Conservation (phyloP, 2,797 vertebrate species). For the Malacoctenus gilli region DNA sequence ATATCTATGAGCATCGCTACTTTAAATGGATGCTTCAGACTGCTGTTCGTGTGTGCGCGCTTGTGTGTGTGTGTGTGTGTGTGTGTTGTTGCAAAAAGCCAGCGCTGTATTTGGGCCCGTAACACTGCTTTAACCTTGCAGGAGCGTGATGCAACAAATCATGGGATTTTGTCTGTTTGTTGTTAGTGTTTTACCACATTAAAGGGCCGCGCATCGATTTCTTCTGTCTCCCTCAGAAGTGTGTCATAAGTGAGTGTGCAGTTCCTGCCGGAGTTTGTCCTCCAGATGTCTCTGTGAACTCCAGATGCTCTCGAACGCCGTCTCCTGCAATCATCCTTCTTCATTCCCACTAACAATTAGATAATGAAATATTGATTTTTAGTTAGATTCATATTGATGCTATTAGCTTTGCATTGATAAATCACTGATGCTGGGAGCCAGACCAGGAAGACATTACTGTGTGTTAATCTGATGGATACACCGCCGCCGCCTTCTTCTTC, state of each 20-base stretch:
- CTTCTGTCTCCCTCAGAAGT: slow-evolving; percentile 31
- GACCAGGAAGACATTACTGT: slow-evolving; percentile 76
- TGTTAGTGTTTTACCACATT: slow-evolving; percentile 43
- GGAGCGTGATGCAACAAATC: slow-evolving; percentile 45
- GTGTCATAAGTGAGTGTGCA: slow-evolving; percentile 32
- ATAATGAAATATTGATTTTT: slow-evolving; percentile 99
- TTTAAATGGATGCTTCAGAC: slow-evolving; percentile 33
- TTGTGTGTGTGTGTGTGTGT: slow-evolving; percentile 13
- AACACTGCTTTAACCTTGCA: slow-evolving; percentile 33
- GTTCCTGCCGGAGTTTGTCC: slow-evolving; percentile 85
- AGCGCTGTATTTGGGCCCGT: slow-evolving; percentile 21
- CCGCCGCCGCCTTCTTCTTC: slow-evolving; percentile 82
- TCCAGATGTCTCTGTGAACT: slow-evolving; percentile 94
- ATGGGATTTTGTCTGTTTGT: slow-evolving; percentile 53
- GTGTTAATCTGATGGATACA: slow-evolving; percentile 99
- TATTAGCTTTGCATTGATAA: slow-evolving; percentile 99
- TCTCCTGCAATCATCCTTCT: slow-evolving; percentile 93
- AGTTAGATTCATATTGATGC: slow-evolving; percentile 99
- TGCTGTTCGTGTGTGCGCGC: slow-evolving; percentile 10
- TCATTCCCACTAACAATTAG: slow-evolving; percentile 99
- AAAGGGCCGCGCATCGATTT: slow-evolving; percentile 43
- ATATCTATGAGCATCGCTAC: slow-evolving; percentile 22
- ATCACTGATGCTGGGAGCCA: slow-evolving; percentile 86
- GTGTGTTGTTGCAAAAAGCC: background rate
- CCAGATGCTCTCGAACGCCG: slow-evolving; percentile 96